A percentile compares a stretch with the other conserved stretches of the same genome.
Evolutionary conservation across 2,888 invertebrate species (phyloP).

Genomic region (Actias luna): DNA sequence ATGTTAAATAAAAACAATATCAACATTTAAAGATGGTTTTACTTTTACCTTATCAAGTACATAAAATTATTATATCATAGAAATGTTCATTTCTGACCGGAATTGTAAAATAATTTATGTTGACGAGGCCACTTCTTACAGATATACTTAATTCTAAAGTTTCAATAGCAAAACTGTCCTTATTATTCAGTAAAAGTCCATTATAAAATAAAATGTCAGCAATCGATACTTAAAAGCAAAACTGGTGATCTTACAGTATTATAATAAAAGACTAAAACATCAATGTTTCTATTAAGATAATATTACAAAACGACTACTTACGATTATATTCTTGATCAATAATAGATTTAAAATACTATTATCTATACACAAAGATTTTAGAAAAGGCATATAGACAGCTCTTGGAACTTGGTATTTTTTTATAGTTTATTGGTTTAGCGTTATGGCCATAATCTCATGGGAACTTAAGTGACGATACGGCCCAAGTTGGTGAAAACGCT

Average conservation of each 20-base stretch:
- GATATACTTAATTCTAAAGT: neutral
- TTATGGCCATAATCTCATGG: no score
- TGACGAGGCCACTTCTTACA: neutral
- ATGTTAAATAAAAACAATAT: no score
- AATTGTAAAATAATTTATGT: neutral
- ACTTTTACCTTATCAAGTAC: no score
- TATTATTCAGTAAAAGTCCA: neutral
- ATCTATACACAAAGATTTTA: neutral
- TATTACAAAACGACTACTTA: neutral
- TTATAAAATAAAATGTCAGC: neutral
- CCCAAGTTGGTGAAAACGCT: no score
- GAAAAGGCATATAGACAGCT: neutral
- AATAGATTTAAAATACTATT: neutral
- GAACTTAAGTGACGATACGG: no score
- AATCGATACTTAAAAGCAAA: neutral
- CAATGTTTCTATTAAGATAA: neutral
- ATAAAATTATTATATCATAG: no score
- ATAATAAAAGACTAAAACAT: neutral
- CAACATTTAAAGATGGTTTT: no score
- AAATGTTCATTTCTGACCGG: no score
- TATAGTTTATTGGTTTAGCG: no score
- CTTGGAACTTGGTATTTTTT: no score
- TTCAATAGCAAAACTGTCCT: neutral
- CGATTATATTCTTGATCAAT: neutral
- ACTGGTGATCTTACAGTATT: neutral